Base-by-base conservation (phyloP, 2,888 invertebrate species). In the Diabrotica balteata region DNA sequence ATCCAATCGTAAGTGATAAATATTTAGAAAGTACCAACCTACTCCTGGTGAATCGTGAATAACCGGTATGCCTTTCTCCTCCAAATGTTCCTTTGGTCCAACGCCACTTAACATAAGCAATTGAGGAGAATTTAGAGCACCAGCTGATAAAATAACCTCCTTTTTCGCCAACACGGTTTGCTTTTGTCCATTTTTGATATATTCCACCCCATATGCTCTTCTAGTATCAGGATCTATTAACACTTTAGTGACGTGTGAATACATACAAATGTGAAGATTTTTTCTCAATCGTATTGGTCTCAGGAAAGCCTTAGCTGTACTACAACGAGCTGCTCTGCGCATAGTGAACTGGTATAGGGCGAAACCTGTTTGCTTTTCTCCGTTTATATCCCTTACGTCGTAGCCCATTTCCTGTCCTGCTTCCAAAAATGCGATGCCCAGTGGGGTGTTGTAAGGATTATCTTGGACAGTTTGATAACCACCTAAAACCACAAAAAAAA, bases 351-450 rank as follows among this genome's bases (percentile, higher is more conserved):
- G 96, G 78, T 91, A 95, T 80, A 95, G 90, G 2, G 91, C 91
- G 80, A 93, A 95, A 7, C 95, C 96, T 0, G 95, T 94, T 82
- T 96, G 96, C 76, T 93, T 89, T 0, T 88, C 92, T 0, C 95
- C 95, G 80, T 96, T 96, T 0, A 94, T 88, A 83, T 96, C 96
- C 0, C 91, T 82, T 64, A 94, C 89, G 66, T 94, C 93, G 84
- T 95, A 96, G 42, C 95, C 95, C 92, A 95, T 93, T 83, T 96
- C 95, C 81, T 94, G 91, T n/a, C 93, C 95, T 0, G 95, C 95
- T 86, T 95, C 93, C 0, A 96, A 84, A 77, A 95, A 93, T 0
- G 95, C 94, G 0, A 91, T 88, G 0, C 94, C 95, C 49, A 96
- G 83, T 0, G 96, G 95, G 0, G 95, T 95, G 79, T 91, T 89